These are phyloP conservation scores for Gymnarchus niloticus DNA, from an alignment of 2,113 vertebrate species.

Conservation along the genomic window DNA sequence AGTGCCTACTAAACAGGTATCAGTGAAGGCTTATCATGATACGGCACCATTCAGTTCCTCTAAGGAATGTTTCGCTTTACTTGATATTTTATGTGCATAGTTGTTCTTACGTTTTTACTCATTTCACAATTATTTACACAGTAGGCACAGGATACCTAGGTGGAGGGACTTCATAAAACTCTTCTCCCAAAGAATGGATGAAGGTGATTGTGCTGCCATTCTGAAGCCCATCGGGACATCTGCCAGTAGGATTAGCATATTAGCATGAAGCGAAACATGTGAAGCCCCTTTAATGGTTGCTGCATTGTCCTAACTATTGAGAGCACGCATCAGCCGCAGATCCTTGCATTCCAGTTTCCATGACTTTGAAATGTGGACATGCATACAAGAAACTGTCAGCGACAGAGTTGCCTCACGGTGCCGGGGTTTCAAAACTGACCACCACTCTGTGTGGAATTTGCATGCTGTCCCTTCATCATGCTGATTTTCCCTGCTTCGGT, in stretches of 20 bases:
- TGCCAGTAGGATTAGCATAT: background rate
- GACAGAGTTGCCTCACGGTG: background rate
- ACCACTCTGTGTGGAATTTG: background rate
- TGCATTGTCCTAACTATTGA: background rate
- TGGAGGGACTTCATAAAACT: background rate
- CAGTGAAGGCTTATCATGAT: too few species aligned
- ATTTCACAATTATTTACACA: too few species aligned
- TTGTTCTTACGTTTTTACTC: background rate
- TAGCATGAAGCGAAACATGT: background rate
- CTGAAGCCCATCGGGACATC: background rate
- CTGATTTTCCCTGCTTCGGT: background rate
- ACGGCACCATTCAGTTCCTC: too few species aligned
- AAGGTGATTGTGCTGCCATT: background rate
- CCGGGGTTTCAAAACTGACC: background rate
- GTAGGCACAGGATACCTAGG: background rate
- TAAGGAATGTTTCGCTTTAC: too few species aligned
- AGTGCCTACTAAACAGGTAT: too few species aligned
- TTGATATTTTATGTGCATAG: too few species aligned
- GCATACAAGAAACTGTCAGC: background rate
- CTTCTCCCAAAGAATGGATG: background rate
- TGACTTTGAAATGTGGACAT: background rate
- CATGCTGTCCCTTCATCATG: background rate
- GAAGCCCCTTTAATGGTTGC: background rate
- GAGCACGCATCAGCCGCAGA: background rate
- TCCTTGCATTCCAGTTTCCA: background rate